Evolutionary conservation across 2,797 vertebrate genomes (phyloP), one percentile per base, ranked within the genome.

Genomic region (Clarias fuscus): DNA sequence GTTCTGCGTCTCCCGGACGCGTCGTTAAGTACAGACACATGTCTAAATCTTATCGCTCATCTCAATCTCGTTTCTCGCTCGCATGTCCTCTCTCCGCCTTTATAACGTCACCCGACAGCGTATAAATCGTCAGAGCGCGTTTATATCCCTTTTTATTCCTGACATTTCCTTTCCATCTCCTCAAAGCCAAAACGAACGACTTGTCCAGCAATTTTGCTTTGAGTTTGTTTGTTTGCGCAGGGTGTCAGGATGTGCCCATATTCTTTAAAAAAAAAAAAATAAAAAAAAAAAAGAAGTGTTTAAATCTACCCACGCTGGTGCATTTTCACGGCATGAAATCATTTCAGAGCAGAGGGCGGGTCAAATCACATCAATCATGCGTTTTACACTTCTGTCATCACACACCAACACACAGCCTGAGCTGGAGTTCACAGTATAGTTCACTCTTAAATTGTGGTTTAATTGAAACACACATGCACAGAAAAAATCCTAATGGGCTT

Each of bases 311-410:
- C 70, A 43, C 37, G 70, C 8, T 5, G 15, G 18, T 40, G 68
- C 18, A 37, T 20, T 68, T 70, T 70, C 6, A 37, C 20, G 24
- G 8, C 20, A 43, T 73, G 71, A 48, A 73, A 48, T 53, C 43
- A 17, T 17, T 27, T 75, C 43, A 27, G 37, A 48, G 20, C 8
- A 14, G 37, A 75, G 1, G 72, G 13, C 13, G 72, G 24, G 13
- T 33, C 2, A 53, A 53, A 58, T 10, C 53, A 56, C 10, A 30
- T 77, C 75, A 58, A 30, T 77, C 75, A 58, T 4, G 17, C 56
- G 13, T 56, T 76, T 56, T 7, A 77, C 53, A 77, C 48, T 56
- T 76, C 48, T 77, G 75, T 77, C 75, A 77, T 20, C 56, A 18
- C 53, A 58, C 72, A 27, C 75, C n/a, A 22, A 61, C 56, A 37